Conservation (phyloP, 2,797 vertebrate species). For the Echiichthys vipera region DNA sequence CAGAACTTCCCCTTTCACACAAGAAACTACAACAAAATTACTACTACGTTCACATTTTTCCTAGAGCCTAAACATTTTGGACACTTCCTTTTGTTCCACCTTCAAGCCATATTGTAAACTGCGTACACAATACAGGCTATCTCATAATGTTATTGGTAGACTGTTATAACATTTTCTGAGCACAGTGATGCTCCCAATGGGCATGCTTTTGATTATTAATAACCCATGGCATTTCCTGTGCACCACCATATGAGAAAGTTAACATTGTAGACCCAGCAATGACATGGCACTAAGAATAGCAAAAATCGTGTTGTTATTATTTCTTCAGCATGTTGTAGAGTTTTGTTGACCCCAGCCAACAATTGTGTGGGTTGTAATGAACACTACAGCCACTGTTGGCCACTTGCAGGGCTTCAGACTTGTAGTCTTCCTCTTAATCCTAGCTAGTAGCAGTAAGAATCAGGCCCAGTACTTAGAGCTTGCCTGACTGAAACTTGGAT, state of each 20-base stretch:
- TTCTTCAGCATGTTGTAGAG: conserved; percentile 3
- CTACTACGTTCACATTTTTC: neutral
- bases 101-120: neutral
- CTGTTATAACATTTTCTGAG: neutral
- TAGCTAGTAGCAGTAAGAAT: conserved; percentile 48
- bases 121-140: neutral
- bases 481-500: conserved; percentile 55
- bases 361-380: conserved; percentile 33
- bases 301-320: conserved; percentile 8
- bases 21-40: neutral
- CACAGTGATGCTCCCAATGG: conserved; percentile 1
- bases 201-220: conserved; percentile 26
- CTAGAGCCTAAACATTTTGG: neutral
- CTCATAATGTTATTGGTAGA: neutral
- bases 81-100: neutral
- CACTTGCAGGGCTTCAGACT: conserved; percentile 30
- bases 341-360: conserved; percentile 8
- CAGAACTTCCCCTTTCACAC: neutral
- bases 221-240: conserved; percentile 47
- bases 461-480: conserved; percentile 43
- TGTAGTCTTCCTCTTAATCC: conserved; percentile 63
- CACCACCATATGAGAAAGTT: neutral
- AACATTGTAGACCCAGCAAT: neutral
- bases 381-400: conserved; percentile 1
- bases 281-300: conserved; percentile 23